Percentiles rank a stretch among this genome's conserved stretches.
Evolutionary conservation across 1,140 invertebrate genomes (phyloP).

Genomic region (Drosophila nebulosa): DNA sequence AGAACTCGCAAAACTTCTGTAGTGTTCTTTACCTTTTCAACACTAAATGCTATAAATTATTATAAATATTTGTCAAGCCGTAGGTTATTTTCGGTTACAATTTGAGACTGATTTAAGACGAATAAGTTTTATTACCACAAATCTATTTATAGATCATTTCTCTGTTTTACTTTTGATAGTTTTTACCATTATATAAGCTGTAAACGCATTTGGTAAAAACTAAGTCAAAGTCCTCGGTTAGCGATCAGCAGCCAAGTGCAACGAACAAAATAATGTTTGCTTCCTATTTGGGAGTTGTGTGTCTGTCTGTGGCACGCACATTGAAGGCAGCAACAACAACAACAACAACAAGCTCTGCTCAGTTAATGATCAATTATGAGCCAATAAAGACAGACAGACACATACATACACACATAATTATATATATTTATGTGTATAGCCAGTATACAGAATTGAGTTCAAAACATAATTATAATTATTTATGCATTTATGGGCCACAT

Average conservation of each 20-base stretch:
- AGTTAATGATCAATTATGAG: background rate
- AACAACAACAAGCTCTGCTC: background rate
- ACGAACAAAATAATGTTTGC: conserved; percentile 12
- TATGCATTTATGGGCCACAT: background rate
- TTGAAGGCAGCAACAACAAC: conserved; percentile 8
- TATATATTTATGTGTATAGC: background rate
- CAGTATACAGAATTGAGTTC: background rate
- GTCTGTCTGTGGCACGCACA: conserved; percentile 19
- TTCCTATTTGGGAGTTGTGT: conserved; percentile 22
- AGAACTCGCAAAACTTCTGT: too few species aligned
- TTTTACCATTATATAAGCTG: conserved; percentile 22
- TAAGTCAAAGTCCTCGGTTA: conserved; percentile 44
- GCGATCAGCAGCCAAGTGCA: conserved; percentile 46
- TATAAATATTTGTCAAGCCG: too few species aligned
- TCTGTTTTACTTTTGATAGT: background rate
- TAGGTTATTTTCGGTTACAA: too few species aligned
- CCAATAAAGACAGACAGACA: background rate
- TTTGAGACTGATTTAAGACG: background rate
- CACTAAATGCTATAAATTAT: too few species aligned
- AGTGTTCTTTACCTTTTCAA: too few species aligned
- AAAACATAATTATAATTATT: background rate
- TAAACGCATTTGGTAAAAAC: conserved; percentile 10
- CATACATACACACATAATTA: background rate
- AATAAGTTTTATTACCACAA: background rate
- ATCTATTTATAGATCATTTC: conserved; percentile 14